Evolutionary conservation across 2,113 vertebrate species (phyloP).

Genomic region (Sebastes schlegelii): DNA sequence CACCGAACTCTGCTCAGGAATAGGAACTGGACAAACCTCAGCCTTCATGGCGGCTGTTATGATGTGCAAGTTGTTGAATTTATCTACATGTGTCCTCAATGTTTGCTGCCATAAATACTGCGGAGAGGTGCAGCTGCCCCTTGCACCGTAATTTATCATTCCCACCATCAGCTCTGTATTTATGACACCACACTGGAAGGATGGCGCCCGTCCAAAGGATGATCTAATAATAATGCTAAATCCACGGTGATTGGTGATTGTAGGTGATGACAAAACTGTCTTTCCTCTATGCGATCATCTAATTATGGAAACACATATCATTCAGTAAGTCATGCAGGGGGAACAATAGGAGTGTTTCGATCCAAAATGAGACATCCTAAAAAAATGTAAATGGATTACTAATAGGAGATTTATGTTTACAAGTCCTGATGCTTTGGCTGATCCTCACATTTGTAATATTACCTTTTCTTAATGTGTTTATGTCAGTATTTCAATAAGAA

Average conservation of each 20-base stretch:
- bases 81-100: constrained; percentile 64
- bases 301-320: constrained; percentile 41
- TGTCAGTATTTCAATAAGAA: not conserved
- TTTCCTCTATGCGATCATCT: constrained; percentile 36
- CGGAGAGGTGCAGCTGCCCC: constrained; percentile 49
- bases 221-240: constrained; percentile 58
- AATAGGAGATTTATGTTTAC: not conserved
- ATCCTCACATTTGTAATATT: not conserved
- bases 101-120: constrained; percentile 70
- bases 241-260: constrained; percentile 44
- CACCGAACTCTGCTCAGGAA: not conserved
- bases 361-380: constrained; percentile 4
- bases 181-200: constrained; percentile 51
- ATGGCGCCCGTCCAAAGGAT: constrained; percentile 65
- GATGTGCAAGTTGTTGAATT: constrained; percentile 65
- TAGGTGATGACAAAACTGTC: constrained; percentile 60
- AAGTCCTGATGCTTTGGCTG: not conserved
- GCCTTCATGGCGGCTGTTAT: constrained; percentile 46
- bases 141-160: constrained; percentile 58
- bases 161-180: constrained; percentile 58
- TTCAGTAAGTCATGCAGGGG: constrained; percentile 12
- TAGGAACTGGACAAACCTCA: constrained; percentile 9
- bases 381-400: not conserved
- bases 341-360: not conserved
- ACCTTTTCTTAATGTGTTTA: not conserved